Evolutionary conservation across 2,113 vertebrate species (phyloP), one percentile per base, ranked within the genome.

Genomic region (Gallinago media): DNA sequence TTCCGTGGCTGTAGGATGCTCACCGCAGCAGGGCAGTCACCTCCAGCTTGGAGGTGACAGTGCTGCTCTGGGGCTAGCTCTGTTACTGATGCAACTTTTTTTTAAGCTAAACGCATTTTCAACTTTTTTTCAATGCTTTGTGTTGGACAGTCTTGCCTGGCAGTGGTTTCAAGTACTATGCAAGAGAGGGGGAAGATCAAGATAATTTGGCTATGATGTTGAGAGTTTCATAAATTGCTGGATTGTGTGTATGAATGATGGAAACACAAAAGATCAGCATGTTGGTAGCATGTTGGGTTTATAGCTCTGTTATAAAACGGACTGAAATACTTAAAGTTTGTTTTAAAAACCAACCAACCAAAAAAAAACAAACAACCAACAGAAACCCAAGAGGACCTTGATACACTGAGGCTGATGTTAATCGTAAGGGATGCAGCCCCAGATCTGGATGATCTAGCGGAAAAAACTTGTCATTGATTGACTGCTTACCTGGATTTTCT

Each of bases 291-390:
- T 14, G 10, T 32, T 67, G 40, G 15, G 3, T 80, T 84, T 73
- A 49, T 17, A 29, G 15, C 73, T 61, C 71, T 67, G 8, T 56
- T 82, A 14, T 11, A 32, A 85, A 81, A 55, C 27, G 11, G 38
- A 49, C 38, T n/a, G n/a, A 65, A 71, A 66, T 76, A 12, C 29
- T 59, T 71, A 2, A 56, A 18, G 10, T 13, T 61, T 52, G 5
- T 23, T 70, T 71, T 14, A 36, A 59, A 59, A 34, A 6, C 0
- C 6, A 19, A 27, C 0, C 5, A 49, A 32, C 8, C 4, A 25
- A 47, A 63, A n/a, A 32, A 66, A 25, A 40, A 56, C n/a, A 29
- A 44, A 27, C 9, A 38, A 38, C 10, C 29, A 52, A 15, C 31
- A 32, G 16, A 52, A 25, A 25, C 32, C 3, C 4, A 42, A n/a